These are phyloP conservation scores for Rhipidura dahli DNA, from an alignment of 2,113 vertebrate genomes.

Conservation along the genomic window DNA sequence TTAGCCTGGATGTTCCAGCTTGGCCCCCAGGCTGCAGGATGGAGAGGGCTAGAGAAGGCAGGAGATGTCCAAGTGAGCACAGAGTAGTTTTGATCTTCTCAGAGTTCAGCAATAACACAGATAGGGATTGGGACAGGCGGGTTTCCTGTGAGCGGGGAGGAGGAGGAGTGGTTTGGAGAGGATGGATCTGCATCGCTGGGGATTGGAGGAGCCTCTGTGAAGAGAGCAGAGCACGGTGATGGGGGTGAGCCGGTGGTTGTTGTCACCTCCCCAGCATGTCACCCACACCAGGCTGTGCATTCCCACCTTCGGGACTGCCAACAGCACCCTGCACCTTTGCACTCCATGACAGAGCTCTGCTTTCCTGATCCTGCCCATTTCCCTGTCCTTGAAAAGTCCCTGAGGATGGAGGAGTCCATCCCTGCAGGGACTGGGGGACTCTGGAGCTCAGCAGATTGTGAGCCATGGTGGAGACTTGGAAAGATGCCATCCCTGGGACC, in stretches of 20 bases:
- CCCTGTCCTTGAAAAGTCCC: not conserved
- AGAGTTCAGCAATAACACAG: not conserved
- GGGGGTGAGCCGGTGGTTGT: not conserved
- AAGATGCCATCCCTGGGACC: not conserved
- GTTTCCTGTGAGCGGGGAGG: not conserved
- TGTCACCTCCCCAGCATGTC: not conserved
- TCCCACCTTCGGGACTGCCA: not conserved
- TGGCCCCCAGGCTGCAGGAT: too few relatives aligned
- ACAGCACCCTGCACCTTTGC: not conserved
- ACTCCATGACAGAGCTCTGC: not conserved
- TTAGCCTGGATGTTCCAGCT: not conserved
- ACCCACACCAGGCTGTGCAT: not conserved
- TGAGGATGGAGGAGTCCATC: not conserved
- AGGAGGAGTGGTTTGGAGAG: not conserved
- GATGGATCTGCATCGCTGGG: not conserved
- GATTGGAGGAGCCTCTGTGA: not conserved
- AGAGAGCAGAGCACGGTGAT: not conserved
- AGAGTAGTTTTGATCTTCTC: not conserved
- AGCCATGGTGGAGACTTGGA: rapidly evolving
- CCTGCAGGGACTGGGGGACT: not conserved
- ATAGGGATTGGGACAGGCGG: not conserved
- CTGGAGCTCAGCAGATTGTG: not conserved
- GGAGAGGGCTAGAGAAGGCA: not conserved
- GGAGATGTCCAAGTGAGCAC: not conserved
- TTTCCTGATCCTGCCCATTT: not conserved